phyloP scores from a whole-genome alignment of 2,113 vertebrate species.

The Halcyon malimbica region DNA sequence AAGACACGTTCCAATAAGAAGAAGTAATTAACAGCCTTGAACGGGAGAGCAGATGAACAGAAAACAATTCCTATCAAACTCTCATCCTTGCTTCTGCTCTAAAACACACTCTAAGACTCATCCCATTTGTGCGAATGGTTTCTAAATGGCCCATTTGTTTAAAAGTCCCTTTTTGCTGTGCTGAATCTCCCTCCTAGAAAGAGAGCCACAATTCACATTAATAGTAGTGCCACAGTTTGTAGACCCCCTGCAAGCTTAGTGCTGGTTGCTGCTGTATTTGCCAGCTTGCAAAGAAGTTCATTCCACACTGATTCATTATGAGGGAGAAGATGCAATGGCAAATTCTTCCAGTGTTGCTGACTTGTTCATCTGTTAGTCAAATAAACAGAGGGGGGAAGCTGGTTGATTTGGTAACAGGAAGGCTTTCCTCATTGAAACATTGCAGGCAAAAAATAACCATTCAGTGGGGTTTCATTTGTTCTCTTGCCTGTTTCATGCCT shows the following conservation, averaged over 20 bases:
- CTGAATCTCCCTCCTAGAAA: not conserved
- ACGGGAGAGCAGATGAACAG: not conserved
- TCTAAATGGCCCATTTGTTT: not conserved
- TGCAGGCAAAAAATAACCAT: not conserved
- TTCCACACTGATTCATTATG: not conserved
- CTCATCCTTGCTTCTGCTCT: not conserved
- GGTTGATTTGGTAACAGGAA: not conserved
- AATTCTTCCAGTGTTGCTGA: not conserved
- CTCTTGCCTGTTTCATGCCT: not conserved
- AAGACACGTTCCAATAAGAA: not conserved
- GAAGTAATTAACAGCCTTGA: not conserved
- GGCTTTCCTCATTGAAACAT: not conserved
- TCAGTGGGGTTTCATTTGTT: not conserved
- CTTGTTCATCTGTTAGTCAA: not conserved
- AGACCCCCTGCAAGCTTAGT: not conserved
- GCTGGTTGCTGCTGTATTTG: not conserved
- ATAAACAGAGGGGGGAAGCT: not conserved
- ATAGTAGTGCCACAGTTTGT: not conserved
- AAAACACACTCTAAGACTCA: not conserved
- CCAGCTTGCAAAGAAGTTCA: not conserved
- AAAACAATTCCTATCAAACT: not conserved
- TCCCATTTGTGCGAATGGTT: not conserved
- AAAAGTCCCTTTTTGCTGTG: not conserved
- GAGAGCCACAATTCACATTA: not conserved
- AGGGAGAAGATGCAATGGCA: not conserved